These are phyloP conservation scores for Andricus curvator DNA, from an alignment of 2,888 invertebrate genomes.

Conservation along the genomic window DNA sequence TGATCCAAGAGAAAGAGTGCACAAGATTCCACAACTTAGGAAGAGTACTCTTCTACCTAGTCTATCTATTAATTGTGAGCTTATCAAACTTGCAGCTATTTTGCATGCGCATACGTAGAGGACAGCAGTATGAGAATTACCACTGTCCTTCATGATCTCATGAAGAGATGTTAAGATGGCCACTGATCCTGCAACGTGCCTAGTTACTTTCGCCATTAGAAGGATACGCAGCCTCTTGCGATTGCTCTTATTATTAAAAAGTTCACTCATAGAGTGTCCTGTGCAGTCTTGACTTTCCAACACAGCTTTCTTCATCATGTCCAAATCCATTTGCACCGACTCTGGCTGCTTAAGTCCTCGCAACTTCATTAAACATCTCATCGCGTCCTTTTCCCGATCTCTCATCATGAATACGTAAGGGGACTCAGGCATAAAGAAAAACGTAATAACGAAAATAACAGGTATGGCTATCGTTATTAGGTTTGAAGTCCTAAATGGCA, in stretches of 20 bases:
- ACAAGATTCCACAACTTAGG: constrained; percentile 81
- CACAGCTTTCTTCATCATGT: neutral
- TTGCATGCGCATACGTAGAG: constrained; percentile 81
- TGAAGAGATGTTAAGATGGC: constrained; percentile 82
- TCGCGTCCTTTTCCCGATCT: neutral
- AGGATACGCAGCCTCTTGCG: constrained; percentile 82
- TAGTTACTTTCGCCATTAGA: constrained; percentile 82
- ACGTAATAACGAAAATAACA: constrained; percentile 16
- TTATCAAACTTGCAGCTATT: constrained; percentile 80
- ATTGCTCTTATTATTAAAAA: constrained; percentile 79
- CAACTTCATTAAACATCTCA: constrained; percentile 10
- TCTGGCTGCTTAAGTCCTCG: constrained; percentile 10
- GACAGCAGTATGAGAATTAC: constrained; percentile 79
- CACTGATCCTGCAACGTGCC: constrained; percentile 83
- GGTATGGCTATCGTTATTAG: constrained; percentile 25
- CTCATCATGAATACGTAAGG: constrained; percentile 36
- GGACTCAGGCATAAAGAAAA: constrained; percentile 47
- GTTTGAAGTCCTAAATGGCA: constrained; percentile 17
- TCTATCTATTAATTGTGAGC: constrained; percentile 77
- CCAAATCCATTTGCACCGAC: neutral
- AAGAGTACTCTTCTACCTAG: constrained; percentile 83
- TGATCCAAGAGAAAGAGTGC: constrained; percentile 80
- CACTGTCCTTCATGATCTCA: constrained; percentile 82
- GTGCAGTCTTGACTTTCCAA: neutral
- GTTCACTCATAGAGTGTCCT: constrained; percentile 67